These are phyloP conservation scores for Alauda arvensis DNA, from an alignment of 2,797 vertebrate species.

Conservation along the genomic window DNA sequence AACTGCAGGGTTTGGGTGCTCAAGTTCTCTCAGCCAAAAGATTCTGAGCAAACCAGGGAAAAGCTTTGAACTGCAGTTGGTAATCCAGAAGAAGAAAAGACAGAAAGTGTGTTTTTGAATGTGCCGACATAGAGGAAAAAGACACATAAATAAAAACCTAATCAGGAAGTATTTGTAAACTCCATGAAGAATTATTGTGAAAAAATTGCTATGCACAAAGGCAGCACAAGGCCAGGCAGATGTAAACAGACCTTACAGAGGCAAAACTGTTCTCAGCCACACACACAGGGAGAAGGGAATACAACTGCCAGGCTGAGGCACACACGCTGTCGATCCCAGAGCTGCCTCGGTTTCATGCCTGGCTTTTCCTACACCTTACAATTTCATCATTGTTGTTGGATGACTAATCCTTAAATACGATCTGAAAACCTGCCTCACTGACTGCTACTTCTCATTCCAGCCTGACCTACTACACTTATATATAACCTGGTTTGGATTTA, in stretches of 20 bases:
- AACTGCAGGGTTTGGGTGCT: not conserved
- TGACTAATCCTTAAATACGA: slow-evolving; percentile 23
- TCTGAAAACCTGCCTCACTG: not conserved
- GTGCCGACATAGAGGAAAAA: not conserved
- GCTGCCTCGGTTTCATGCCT: not conserved
- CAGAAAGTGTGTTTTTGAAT: not conserved
- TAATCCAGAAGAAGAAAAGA: not conserved
- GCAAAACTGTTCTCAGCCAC: not conserved
- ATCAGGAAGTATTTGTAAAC: not conserved
- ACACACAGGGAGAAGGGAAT: not conserved
- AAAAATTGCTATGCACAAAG: not conserved
- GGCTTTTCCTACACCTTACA: not conserved
- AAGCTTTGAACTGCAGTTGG: not conserved
- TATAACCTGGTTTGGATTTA: not conserved
- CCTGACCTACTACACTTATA: not conserved
- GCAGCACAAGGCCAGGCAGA: not conserved
- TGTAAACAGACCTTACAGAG: not conserved
- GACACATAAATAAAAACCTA: not conserved
- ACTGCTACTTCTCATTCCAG: not conserved
- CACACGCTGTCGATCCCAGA: not conserved
- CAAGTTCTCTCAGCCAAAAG: not conserved
- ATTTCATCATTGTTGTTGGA: not conserved
- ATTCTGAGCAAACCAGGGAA: not conserved
- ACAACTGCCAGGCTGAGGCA: not conserved
- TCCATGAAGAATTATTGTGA: not conserved